Evolutionary conservation across 2,888 invertebrate genomes (phyloP).

Genomic region (Hemistola chrysoprasaria): DNA sequence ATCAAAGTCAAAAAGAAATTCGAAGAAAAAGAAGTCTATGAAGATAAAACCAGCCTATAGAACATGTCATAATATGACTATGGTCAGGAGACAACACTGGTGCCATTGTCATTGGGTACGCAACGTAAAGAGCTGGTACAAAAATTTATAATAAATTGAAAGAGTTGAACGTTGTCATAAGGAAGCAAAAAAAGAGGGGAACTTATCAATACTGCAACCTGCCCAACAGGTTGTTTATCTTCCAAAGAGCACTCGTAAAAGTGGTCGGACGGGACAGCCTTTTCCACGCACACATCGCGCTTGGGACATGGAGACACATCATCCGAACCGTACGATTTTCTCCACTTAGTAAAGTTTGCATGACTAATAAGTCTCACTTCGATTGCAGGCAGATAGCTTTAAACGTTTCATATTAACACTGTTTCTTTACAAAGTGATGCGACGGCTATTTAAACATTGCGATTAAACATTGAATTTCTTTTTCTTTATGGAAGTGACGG

Average conservation of each 20-base stretch:
- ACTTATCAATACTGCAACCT: slow-evolving; percentile 32
- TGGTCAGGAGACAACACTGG: too few species aligned
- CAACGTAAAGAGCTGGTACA: too few species aligned
- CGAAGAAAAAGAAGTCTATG: too few species aligned
- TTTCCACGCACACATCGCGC: slow-evolving; percentile 29
- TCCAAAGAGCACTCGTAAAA: slow-evolving; percentile 41
- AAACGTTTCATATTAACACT: too few species aligned
- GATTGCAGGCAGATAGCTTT: slow-evolving; percentile 24
- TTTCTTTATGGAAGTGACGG: slow-evolving; percentile 14
- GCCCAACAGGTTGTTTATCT: slow-evolving; percentile 43
- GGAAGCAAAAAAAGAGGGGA: slow-evolving; percentile 19
- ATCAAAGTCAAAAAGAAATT: too few species aligned
- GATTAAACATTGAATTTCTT: too few species aligned
- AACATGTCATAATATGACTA: too few species aligned
- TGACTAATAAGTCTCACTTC: slow-evolving; percentile 25
- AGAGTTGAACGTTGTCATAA: slow-evolving; percentile 2
- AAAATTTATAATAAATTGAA: slow-evolving; percentile 1
- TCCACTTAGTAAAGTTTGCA: slow-evolving; percentile 31
- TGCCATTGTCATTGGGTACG: too few species aligned
- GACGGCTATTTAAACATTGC: slow-evolving; percentile 28
- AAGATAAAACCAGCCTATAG: too few species aligned
- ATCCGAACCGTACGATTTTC: slow-evolving; percentile 32
- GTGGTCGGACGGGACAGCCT: slow-evolving; percentile 36
- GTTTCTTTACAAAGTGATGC: slow-evolving; percentile 23
- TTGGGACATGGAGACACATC: slow-evolving; percentile 1